Percentiles rank a stretch among this genome's conserved stretches.
Evolutionary conservation across 2,113 vertebrate species (phyloP).

Genomic region (Kobus ellipsiprymnus): DNA sequence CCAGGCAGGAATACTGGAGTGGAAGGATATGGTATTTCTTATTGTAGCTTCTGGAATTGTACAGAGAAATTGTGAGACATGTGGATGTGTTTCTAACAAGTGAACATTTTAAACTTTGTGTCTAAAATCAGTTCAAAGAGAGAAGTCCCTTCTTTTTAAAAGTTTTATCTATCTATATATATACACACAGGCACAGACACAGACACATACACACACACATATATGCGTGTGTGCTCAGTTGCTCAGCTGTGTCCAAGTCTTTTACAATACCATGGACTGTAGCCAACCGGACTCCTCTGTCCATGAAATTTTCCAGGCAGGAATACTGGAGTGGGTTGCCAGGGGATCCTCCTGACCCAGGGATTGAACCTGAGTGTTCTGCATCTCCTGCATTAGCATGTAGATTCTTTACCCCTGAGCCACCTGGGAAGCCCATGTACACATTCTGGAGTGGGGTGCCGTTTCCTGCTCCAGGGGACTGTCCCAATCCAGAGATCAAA

Average conservation of each 20-base stretch:
- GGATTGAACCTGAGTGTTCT: background rate
- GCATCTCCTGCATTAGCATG: background rate
- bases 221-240: background rate
- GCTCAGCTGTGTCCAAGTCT: background rate
- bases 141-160: background rate
- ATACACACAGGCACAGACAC: background rate
- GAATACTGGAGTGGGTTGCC: background rate
- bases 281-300: background rate
- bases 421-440: background rate
- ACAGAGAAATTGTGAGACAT: background rate
- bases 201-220: background rate
- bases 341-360: background rate
- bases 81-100: background rate
- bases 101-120: background rate
- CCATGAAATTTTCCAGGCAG: background rate
- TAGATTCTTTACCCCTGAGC: background rate
- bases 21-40: background rate
- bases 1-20: background rate
- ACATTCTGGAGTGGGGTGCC: background rate
- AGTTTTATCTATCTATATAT: background rate
- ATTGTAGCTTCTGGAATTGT: background rate
- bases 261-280: background rate
- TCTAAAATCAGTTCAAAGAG: background rate
- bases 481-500: background rate
- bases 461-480: background rate